Evolutionary conservation across 2,113 vertebrate genomes (phyloP).

Genomic region (Apus apus): DNA sequence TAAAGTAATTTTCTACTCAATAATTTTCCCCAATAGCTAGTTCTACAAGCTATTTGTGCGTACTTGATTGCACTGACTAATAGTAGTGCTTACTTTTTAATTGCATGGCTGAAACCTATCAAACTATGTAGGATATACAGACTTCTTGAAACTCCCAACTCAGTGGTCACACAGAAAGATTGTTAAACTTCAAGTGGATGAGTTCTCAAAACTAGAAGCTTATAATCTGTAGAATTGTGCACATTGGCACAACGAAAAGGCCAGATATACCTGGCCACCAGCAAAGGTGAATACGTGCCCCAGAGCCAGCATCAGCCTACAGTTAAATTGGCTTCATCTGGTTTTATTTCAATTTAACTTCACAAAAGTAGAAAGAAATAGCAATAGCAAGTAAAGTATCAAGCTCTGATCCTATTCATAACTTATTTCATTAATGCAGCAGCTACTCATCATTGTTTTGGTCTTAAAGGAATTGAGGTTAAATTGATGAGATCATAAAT

Average conservation of each 20-base stretch:
- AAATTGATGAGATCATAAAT: background rate
- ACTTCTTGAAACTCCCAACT: background rate
- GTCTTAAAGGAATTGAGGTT: background rate
- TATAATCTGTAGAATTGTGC: background rate
- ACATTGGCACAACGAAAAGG: accelerated
- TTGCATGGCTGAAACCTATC: background rate
- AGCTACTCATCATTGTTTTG: background rate
- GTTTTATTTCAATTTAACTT: background rate
- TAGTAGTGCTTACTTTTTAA: background rate
- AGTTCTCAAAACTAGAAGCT: background rate
- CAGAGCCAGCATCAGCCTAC: background rate
- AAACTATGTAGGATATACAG: background rate
- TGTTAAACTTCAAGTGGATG: background rate
- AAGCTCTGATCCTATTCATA: background rate
- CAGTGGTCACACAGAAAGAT: background rate
- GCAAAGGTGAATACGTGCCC: background rate
- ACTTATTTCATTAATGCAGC: background rate
- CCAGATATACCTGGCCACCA: background rate
- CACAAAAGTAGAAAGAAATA: background rate
- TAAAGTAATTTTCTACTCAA: background rate
- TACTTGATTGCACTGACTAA: background rate
- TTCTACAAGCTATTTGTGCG: background rate
- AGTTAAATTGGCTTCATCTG: background rate
- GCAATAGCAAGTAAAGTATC: background rate
- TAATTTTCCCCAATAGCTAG: background rate